Evolutionary conservation across 2,797 vertebrate species (phyloP).

Genomic region (Mormyrus proboscirostris): DNA sequence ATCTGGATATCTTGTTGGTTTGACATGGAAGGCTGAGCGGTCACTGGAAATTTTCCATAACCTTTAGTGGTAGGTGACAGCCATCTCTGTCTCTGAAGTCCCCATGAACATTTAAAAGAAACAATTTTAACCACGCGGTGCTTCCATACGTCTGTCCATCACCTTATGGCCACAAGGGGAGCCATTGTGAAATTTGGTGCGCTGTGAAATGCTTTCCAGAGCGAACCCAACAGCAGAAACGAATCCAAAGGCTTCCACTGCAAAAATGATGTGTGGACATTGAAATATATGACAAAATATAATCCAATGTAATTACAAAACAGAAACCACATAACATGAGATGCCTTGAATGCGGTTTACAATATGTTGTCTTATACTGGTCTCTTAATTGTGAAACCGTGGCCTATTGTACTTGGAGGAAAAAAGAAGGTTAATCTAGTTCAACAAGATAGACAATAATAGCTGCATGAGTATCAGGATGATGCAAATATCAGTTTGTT

Average conservation of each 20-base stretch:
- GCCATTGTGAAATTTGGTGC: not conserved
- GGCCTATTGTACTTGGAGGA: not conserved
- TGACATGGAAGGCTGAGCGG: not conserved
- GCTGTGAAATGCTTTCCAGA: not conserved
- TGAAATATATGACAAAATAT: not conserved
- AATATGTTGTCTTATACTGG: not conserved
- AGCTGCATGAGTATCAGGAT: not conserved
- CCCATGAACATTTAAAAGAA: not conserved
- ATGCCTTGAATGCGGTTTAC: not conserved
- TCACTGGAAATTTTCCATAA: not conserved
- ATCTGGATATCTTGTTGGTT: not conserved
- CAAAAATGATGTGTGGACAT: not conserved
- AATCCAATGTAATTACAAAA: not conserved
- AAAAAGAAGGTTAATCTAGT: not conserved
- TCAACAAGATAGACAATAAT: not conserved
- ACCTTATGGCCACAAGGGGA: not conserved
- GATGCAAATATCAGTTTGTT: not conserved
- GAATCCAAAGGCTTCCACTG: not conserved
- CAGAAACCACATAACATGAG: not conserved
- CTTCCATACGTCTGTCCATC: not conserved
- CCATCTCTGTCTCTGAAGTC: not conserved
- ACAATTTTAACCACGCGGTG: not conserved
- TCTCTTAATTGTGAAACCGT: not conserved
- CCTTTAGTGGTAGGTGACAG: not conserved
- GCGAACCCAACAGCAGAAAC: not conserved